Evolutionary conservation across 2,888 invertebrate genomes (phyloP), one percentile per base, ranked within the genome.

Genomic region (Troilus luridus): DNA sequence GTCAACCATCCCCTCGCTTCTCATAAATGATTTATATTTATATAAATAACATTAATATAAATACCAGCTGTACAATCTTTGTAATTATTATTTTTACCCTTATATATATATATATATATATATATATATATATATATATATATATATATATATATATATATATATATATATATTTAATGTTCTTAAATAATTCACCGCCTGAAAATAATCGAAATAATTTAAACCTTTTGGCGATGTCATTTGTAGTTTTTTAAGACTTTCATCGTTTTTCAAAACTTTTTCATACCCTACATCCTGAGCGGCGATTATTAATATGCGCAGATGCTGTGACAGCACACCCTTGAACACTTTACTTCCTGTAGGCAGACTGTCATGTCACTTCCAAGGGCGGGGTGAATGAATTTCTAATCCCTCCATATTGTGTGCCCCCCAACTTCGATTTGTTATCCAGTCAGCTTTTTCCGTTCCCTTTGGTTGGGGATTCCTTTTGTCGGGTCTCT

Each of bases 371-470:
- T 77, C 72, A 77, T 77, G 41, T 41, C 7, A 27, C 72, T 41
- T 41, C 72, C 27, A 24, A 27, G 27, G 0, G 2, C 41, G 41
- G 41, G 72, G 72, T 27, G 67, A 77, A 77, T 41, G 72, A 77
- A 77, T 77, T 77, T 19, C 72, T 8, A 1, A 6, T 41, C 72
- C 72, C 72, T 77, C 10, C 27, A 41, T 41, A 77, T 77, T 77
- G 72, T 41, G 17, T 12, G 17, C 64, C 11, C 24, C 27, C 72
- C 72, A 10, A 59, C 72, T 41, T 77, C 72, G 27, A 77, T 77
- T 77, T 77, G 19, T 72, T 12, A 77, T 41, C 72, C 27, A 77
- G 72, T 77, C 72, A 77, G 72, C 72, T 77, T 77, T 77, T 77
- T 77, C 24, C 17, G 2, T 27, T 41, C 19, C 27, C 17, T 9